These are phyloP conservation scores for Leptoteleia sp. DNA, from an alignment of 1,140 invertebrate species.

Conservation along the genomic window DNA sequence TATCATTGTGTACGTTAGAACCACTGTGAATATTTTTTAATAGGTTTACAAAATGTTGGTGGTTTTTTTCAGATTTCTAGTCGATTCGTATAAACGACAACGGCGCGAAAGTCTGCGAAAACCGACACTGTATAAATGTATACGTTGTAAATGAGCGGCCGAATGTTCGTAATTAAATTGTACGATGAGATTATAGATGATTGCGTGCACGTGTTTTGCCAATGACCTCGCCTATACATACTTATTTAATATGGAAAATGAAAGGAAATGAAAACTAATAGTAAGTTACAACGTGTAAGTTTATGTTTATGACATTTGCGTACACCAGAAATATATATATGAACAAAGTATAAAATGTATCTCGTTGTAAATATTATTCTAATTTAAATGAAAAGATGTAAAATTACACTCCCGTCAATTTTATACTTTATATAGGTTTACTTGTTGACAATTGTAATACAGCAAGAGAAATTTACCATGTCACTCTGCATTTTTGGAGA, in stretches of 20 bases:
- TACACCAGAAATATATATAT: conserved; percentile 25
- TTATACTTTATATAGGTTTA: too few relatives aligned
- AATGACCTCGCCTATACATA: conserved; percentile 67
- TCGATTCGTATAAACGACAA: conserved; percentile 65
- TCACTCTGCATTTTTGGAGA: too few relatives aligned
- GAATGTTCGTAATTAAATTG: conserved; percentile 26
- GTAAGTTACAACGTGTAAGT: conserved; percentile 70
- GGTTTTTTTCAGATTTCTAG: conserved; percentile 70
- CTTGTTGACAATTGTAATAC: too few relatives aligned
- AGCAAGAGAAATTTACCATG: too few relatives aligned
- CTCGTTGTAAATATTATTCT: conserved; percentile 71
- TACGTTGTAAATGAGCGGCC: conserved; percentile 54
- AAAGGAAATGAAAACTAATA: conserved; percentile 66
- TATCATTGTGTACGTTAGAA: conserved; percentile 78
- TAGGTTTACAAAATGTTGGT: conserved; percentile 78
- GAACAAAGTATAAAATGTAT: conserved; percentile 57
- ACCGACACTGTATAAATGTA: conserved; percentile 61
- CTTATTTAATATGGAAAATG: conserved; percentile 66
- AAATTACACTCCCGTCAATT: conserved; percentile 17
- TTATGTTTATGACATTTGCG: conserved; percentile 51
- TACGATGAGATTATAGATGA: conserved; percentile 42
- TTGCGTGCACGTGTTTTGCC: conserved; percentile 22
- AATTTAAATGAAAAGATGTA: conserved; percentile 7
- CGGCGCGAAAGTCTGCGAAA: conserved; percentile 31
- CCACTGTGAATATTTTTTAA: conserved; percentile 79